Evolutionary conservation across 2,113 vertebrate genomes (phyloP).

Genomic region (Plecturocebus donacophilus): DNA sequence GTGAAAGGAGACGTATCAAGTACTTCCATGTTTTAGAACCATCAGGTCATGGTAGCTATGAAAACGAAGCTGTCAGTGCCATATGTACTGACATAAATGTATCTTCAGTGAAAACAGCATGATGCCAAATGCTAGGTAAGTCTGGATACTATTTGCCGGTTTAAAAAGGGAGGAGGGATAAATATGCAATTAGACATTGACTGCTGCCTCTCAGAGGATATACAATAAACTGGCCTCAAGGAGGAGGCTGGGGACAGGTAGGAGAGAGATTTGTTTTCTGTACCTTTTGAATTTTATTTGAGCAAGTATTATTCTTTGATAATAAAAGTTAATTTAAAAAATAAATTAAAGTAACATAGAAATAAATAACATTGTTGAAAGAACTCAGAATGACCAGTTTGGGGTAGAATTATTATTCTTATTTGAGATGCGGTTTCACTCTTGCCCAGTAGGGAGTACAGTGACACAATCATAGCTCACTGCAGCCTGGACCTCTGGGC

Average conservation of each 20-base stretch:
- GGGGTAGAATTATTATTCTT: neutral
- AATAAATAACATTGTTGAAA: neutral
- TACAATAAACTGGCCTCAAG: neutral
- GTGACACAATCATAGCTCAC: no score
- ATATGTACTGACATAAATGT: neutral
- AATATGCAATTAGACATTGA: neutral
- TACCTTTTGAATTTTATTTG: slow-evolving; percentile 8
- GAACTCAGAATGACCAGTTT: neutral
- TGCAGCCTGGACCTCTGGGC: no score
- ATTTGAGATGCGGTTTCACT: no score
- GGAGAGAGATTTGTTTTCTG: neutral
- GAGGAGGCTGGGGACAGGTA: neutral
- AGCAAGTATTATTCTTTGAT: neutral
- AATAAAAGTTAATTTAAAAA: neutral
- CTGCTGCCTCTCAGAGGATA: neutral
- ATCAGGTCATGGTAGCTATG: neutral
- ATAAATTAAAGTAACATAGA: neutral
- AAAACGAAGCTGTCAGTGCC: slow-evolving; percentile 7
- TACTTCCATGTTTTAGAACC: neutral
- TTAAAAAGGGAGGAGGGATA: neutral
- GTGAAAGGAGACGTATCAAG: neutral
- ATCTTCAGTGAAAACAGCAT: slow-evolving; percentile 3
- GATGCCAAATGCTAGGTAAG: neutral
- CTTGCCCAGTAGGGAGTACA: no score
- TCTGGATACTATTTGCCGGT: neutral